These are phyloP conservation scores for Meloidogyne chitwoodi DNA, from an alignment of 1,140 invertebrate species.

Conservation along the genomic window DNA sequence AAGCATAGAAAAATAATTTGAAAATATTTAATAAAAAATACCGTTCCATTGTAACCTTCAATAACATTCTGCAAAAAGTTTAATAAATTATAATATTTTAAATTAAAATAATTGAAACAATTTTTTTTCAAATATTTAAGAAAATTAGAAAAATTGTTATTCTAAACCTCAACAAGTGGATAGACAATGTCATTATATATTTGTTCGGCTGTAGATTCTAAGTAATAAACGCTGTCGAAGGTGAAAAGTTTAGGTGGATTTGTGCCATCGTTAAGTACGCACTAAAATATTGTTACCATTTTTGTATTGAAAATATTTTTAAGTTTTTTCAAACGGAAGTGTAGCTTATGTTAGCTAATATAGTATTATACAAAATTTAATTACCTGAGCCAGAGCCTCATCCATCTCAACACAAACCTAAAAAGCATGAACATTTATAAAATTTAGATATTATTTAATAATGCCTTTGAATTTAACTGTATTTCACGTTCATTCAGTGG, in stretches of 20 bases:
- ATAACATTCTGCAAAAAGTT: constrained; percentile 66
- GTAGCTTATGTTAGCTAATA: no score
- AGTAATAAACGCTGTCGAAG: constrained; percentile 70
- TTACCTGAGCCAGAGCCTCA: constrained; percentile 60
- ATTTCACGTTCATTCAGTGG: constrained; percentile 78
- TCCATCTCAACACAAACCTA: constrained; percentile 75
- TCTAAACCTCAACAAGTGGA: constrained; percentile 69
- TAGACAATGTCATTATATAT: constrained; percentile 71
- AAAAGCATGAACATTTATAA: constrained; percentile 8
- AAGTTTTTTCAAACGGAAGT: no score
- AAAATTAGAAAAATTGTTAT: neutral
- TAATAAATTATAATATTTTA: neutral
- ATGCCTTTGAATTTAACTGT: constrained; percentile 70
- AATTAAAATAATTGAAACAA: neutral
- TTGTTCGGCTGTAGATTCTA: constrained; percentile 68
- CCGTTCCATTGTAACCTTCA: constrained; percentile 67
- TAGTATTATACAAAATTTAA: neutral
- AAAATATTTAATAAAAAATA: neutral
- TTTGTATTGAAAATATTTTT: neutral
- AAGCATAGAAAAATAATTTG: neutral
- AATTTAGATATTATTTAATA: no score
- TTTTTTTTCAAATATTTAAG: neutral
- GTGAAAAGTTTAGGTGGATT: constrained; percentile 71
- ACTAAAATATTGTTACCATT: constrained; percentile 48
- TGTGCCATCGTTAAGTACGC: constrained; percentile 66